Evolutionary conservation across 2,113 vertebrate species (phyloP).

Genomic region (Phalacrocorax carbo): DNA sequence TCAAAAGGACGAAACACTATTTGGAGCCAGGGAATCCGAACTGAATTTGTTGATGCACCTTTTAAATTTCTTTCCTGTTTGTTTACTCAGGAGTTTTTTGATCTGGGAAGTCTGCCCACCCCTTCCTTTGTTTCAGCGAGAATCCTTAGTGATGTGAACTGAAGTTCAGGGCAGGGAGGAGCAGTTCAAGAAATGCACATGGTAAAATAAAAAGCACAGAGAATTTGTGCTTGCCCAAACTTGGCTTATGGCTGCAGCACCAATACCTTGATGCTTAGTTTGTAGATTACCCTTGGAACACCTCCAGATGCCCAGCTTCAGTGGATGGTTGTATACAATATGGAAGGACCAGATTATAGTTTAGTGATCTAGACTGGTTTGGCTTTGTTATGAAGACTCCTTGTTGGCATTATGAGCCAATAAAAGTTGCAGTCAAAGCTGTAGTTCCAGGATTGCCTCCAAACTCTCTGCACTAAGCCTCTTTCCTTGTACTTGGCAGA

Average conservation of each 20-base stretch:
- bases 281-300: background rate
- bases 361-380: background rate
- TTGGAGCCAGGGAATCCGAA: background rate
- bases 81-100: slow-evolving; percentile 31
- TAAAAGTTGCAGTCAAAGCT: background rate
- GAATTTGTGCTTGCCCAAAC: background rate
- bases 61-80: slow-evolving; percentile 30
- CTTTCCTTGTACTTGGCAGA: background rate
- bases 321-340: background rate
- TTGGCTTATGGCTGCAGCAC: background rate
- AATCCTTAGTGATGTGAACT: slow-evolving; percentile 35
- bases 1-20: slow-evolving; percentile 4
- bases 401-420: background rate
- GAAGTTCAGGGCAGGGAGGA: background rate
- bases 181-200: background rate
- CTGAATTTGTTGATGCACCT: background rate
- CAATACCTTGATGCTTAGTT: background rate
- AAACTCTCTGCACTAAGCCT: background rate
- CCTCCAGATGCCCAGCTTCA: background rate
- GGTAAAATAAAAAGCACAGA: background rate
- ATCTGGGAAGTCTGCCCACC: background rate
- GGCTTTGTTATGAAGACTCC: background rate
- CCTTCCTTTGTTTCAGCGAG: slow-evolving; percentile 26
- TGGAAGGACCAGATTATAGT: background rate
- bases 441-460: background rate